A percentile compares a stretch with the other conserved stretches of the same genome.
Conservation (phyloP, 2,113 vertebrate genomes). For the Chascanopsetta lugubris region DNA sequence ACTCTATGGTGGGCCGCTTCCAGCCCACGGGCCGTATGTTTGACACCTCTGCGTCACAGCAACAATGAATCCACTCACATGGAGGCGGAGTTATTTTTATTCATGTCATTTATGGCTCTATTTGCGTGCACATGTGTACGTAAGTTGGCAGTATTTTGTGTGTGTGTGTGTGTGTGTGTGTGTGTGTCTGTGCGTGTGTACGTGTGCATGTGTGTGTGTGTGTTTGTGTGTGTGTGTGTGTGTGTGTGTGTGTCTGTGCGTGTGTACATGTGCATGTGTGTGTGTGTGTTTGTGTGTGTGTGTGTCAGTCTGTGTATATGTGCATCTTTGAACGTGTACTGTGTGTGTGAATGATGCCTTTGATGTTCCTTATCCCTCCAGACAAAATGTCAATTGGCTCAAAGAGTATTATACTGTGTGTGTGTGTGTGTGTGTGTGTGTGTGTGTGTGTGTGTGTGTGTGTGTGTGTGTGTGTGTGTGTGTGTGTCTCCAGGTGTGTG, state of each 20-base stretch:
- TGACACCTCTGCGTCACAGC: too few relatives aligned
- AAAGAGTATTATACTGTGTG: slow-evolving; percentile 41
- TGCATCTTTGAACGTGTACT: too few relatives aligned
- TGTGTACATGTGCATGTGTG: slow-evolving; percentile 21
- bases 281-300: slow-evolving; percentile 27
- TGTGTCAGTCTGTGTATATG: slow-evolving; percentile 29
- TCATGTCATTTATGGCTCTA: not conserved
- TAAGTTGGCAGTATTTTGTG: not conserved
- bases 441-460: slow-evolving; percentile 6
- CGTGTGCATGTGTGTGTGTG: too few relatives aligned
- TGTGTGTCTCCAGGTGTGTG: too few relatives aligned
- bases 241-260: slow-evolving; percentile 33
- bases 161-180: not conserved
- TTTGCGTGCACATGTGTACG: not conserved
- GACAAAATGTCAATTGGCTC: slow-evolving; percentile 60
- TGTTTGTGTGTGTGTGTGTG: too few relatives aligned
- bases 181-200: too few relatives aligned
- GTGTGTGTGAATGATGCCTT: slow-evolving; percentile 41
- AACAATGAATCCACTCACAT: not conserved
- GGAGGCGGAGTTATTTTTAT: too few relatives aligned
- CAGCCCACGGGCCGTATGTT: too few relatives aligned
- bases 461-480: too few relatives aligned
- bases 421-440: slow-evolving; percentile 11
- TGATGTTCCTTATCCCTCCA: slow-evolving; percentile 54
- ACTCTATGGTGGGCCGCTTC: too few relatives aligned